phyloP scores from a whole-genome alignment of 2,888 invertebrate genomes.

The Erynnis tages region DNA sequence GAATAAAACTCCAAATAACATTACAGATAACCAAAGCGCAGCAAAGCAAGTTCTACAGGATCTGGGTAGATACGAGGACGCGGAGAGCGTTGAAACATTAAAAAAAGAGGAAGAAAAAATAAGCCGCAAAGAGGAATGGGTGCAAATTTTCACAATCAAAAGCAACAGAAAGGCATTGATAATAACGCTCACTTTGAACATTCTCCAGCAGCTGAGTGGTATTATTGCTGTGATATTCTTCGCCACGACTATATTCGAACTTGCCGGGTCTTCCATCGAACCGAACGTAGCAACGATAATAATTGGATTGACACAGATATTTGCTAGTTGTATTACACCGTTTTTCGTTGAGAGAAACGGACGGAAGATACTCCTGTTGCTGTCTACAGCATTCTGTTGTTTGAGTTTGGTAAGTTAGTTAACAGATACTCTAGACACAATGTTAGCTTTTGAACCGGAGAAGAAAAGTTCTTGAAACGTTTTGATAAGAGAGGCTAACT shows the following conservation, averaged over 20 bases:
- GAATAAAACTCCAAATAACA: neutral
- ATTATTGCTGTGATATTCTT: conserved; percentile 45
- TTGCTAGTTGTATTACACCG: conserved; percentile 44
- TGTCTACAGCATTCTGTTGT: conserved; percentile 44
- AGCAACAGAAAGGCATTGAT: conserved; percentile 48
- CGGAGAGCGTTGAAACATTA: conserved; percentile 36
- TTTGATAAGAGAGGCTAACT: too few relatives aligned
- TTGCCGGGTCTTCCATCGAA: conserved; percentile 45
- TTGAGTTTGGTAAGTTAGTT: conserved; percentile 48
- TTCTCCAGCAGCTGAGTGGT: conserved; percentile 50
- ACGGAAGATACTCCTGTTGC: conserved; percentile 44
- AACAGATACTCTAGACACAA: too few relatives aligned
- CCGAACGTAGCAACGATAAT: conserved; percentile 51
- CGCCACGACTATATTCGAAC: conserved; percentile 47
- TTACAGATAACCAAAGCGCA: conserved; percentile 43
- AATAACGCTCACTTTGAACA: conserved; percentile 42
- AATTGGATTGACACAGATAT: conserved; percentile 46
- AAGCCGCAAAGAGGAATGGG: conserved; percentile 37
- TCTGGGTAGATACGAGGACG: conserved; percentile 49
- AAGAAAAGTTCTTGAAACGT: too few relatives aligned
- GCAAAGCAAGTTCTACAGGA: conserved; percentile 39
- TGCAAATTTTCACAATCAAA: conserved; percentile 43
- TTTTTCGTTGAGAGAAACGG: conserved; percentile 51
- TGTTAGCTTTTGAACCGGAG: too few relatives aligned
- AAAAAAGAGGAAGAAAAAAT: conserved; percentile 35